Base-by-base conservation (phyloP, 2,113 vertebrate genomes). In the Phylloscopus whistleri region DNA sequence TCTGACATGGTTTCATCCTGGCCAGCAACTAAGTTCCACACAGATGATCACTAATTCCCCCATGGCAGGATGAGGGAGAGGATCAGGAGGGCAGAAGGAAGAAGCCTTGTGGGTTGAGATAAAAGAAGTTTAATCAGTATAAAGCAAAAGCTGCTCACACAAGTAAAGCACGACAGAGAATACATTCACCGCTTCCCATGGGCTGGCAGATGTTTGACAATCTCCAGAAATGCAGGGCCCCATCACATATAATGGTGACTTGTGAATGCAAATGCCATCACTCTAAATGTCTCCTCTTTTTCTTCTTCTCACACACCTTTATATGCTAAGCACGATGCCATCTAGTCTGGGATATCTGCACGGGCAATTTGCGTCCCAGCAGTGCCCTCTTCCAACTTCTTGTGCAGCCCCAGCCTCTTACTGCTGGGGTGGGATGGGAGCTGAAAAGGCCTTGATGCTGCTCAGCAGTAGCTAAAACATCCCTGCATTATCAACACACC, bases 231-330 rank as follows among this genome's bases (percentile, higher is more conserved):
- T 33, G 21, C 18, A 49, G 18, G 13, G 14, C 4, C 52, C 20
- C 22, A n/a, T 46, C 39, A 59, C 2, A 0, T 0, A 0, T 44
- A 30, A 52, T 0, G 1, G 9, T 62, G 24, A 17, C 27, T 44
- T 62, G 21, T 22, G 43, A 79, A 52, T 39, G 75, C 7, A 39
- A 75, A 62, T 4, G 1, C 3, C n/a, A 70, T 46, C 44, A n/a
- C 16, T 46, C 3, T 4, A 6, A 69, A 66, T 1, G 0, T 44
- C 3, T 1, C 3, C 12, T 3, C 6, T 22, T 27, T 18, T 35
- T 28, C 52, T 35, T 30, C 24, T 53, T 60, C 66, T 79, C 7
- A 27, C 26, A 10, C 8, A 83, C 6, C 8, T 75, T 53, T 53
- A 13, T 12, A 31, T 11, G 11, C 6, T 62, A 9, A 75, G 37